A percentile compares a stretch with the other conserved stretches of the same genome.
Conservation (phyloP, 2,113 vertebrate species). For the Pluvianellus socialis region DNA sequence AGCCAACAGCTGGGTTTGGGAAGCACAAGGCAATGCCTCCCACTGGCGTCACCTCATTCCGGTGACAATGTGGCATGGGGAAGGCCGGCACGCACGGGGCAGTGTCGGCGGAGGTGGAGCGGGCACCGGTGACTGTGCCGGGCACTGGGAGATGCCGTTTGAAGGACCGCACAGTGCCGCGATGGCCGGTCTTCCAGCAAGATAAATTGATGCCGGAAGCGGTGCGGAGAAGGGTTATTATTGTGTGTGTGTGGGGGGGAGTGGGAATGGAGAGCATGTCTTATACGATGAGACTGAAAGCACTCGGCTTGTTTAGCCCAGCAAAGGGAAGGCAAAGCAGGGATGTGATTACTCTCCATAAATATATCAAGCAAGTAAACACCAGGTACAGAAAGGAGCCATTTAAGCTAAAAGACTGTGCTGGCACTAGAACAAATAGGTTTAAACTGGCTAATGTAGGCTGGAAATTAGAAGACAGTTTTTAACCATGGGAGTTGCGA, state of each 20-base stretch:
- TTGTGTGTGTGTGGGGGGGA: background rate
- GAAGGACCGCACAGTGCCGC: accelerated
- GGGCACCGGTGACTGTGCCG: background rate
- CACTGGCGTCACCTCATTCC: background rate
- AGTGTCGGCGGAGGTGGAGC: background rate
- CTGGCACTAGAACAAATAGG: conserved; percentile 38
- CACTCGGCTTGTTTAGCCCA: conserved; percentile 9
- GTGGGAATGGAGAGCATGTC: background rate
- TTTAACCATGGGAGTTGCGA: background rate
- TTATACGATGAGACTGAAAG: background rate
- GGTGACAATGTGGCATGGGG: background rate
- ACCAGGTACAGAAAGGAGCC: conserved; percentile 44
- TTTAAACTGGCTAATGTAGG: conserved; percentile 28
- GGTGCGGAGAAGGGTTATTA: background rate
- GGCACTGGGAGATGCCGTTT: background rate
- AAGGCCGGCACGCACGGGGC: background rate
- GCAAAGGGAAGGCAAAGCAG: background rate
- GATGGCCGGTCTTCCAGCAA: background rate
- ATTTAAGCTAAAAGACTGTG: conserved; percentile 42
- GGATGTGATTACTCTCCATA: conserved; percentile 23
- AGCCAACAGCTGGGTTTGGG: accelerated
- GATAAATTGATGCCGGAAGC: background rate
- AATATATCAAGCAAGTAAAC: conserved; percentile 46
- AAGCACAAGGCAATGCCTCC: background rate
- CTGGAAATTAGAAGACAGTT: conserved; percentile 40